Evolutionary conservation across 2,113 vertebrate genomes (phyloP).

Genomic region (Zosterops lateralis): DNA sequence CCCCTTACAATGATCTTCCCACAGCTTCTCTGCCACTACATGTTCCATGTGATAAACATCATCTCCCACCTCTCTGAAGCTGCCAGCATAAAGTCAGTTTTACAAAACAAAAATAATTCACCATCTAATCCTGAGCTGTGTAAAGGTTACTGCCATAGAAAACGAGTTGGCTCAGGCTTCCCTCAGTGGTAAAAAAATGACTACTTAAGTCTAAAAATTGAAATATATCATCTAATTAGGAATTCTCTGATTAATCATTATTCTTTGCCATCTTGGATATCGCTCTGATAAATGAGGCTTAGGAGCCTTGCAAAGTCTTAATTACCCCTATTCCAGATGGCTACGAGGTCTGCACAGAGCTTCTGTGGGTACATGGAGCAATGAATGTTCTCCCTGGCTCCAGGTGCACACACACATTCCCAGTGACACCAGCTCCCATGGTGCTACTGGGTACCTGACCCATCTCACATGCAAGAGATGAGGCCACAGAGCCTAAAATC

Average conservation of each 20-base stretch:
- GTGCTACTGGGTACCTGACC: neutral
- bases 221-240: neutral
- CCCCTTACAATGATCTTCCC: neutral
- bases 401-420: neutral
- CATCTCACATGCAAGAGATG: neutral
- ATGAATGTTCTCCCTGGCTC: rapidly evolving
- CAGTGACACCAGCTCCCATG: neutral
- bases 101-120: neutral
- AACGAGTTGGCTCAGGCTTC: neutral
- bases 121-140: neutral
- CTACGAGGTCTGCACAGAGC: neutral
- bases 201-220: neutral
- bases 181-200: neutral
- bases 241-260: neutral
- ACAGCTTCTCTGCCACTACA: neutral
- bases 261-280: neutral
- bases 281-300: neutral
- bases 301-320: neutral
- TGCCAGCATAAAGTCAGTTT: neutral
- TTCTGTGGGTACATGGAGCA: neutral
- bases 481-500: neutral
- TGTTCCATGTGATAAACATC: neutral
- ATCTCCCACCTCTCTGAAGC: neutral
- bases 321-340: neutral
- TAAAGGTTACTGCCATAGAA: neutral